Base-by-base conservation (phyloP, 2,888 invertebrate species). In the Opisthograptis luteolata region DNA sequence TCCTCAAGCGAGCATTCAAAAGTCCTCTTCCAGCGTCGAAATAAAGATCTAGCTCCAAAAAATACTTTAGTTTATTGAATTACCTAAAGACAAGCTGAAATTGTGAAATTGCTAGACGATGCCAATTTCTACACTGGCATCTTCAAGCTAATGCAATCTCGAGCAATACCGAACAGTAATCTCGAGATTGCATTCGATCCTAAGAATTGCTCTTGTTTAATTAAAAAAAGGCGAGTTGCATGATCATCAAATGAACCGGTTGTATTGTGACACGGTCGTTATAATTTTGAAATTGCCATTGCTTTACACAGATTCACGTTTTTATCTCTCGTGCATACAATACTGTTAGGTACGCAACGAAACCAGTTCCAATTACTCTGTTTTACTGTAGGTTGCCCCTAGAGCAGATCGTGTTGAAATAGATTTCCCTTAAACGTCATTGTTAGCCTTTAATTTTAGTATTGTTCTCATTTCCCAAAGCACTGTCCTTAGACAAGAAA, bases 261-360 rank as follows among this genome's bases (percentile, higher is more conserved):
- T 39, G 6, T 31, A 37, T 37, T 17, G 9, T 30, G 14, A 9
- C 12, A 10, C 27, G 34, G 9, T n/a, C n/a, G n/a, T n/a, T 20
- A 40, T 13, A 20, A 14, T 48, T 36, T 36, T 48, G 41, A 30
- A 48, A 47, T 46, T 15, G 20, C 28, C 10, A 19, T 36, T 32
- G 34, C 12, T 15, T 41, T 34, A 20, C 28, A 30, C 37, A 27
- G 15, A 3, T 28, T 39, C 13, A 28, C 20, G 13, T 44, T 50
- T 44, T 44, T 44, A 9, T 22, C 34, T 24, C 46, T n/a, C 4
- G 17, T 10, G 5, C 22, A 14, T 49, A 49, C 44, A 50, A 40
- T 49, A 32, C 24, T 8, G 15, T 40, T 46, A 39, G n/a, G n/a
- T n/a, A 17, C 28, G 34, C 14, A 37, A 49, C 22, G 3, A 9